These are phyloP conservation scores for Antedon mediterranea DNA, from an alignment of 53 echinoderm and acorn worm genomes.

Conservation along the genomic window DNA sequence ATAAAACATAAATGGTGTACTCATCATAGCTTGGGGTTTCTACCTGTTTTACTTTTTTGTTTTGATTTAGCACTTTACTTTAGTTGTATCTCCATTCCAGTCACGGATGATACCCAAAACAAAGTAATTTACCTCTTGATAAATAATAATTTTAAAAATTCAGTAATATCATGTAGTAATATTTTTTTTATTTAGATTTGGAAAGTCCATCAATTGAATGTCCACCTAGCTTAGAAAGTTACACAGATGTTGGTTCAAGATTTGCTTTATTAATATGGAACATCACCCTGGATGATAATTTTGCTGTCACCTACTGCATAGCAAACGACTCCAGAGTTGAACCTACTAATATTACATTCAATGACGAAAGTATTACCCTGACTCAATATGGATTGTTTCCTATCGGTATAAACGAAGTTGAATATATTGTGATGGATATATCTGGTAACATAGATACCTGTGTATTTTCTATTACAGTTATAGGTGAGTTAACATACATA, in stretches of 20 bases:
- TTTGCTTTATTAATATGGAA: neutral
- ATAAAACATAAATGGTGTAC: too few species aligned
- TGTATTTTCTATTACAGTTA: neutral
- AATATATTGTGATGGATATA: neutral
- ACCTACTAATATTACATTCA: neutral
- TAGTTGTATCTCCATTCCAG: too few species aligned
- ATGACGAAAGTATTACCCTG: neutral
- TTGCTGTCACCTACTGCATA: neutral
- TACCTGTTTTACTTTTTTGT: too few species aligned
- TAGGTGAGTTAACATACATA: neutral
- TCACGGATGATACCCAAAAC: too few species aligned
- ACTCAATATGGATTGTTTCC: neutral
- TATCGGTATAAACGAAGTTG: neutral
- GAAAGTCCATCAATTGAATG: neutral
- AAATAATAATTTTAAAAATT: too few species aligned
- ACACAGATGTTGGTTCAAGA: neutral
- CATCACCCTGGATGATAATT: neutral
- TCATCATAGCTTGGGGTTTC: too few species aligned
- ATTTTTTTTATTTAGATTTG: neutral
- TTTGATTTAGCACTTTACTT: too few species aligned
- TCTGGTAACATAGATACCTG: neutral
- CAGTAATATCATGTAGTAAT: too few species aligned
- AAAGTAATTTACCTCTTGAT: too few species aligned
- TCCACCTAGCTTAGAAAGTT: neutral
- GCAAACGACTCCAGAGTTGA: neutral